Percentiles rank a stretch among this genome's conserved stretches.
Conservation (phyloP, 2,888 invertebrate genomes). For the Leptothorax acervorum region DNA sequence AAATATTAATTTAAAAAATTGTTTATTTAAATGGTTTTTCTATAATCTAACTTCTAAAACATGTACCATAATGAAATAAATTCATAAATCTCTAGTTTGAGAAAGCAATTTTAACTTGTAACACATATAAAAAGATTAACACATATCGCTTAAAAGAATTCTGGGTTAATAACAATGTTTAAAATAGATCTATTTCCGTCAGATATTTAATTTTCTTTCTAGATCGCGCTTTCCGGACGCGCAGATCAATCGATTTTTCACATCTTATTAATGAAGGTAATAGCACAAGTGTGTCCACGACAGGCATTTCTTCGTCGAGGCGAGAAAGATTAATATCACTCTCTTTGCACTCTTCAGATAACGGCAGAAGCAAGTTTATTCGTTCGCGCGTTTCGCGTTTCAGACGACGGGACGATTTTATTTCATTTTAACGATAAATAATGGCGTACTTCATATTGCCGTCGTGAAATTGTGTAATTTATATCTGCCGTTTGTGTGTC, state of each 20-base stretch:
- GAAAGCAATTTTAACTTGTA: not conserved
- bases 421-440: conserved; percentile 38
- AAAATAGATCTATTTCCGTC: not conserved
- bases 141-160: not conserved
- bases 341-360: not conserved
- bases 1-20: not conserved
- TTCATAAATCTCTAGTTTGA: not conserved
- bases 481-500: conserved; percentile 14
- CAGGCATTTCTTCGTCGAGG: conserved; percentile 26
- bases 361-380: conserved; percentile 24
- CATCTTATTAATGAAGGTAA: conserved; percentile 6
- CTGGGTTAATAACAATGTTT: not conserved
- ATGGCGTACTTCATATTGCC: conserved; percentile 15
- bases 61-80: not conserved
- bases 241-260: conserved; percentile 12
- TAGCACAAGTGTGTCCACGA: conserved; percentile 24
- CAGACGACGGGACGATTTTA: conserved; percentile 26
- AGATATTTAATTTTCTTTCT: not conserved
- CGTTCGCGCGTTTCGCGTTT: conserved; percentile 18
- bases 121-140: not conserved
- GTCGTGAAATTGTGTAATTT: conserved; percentile 28
- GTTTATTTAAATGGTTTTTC: not conserved
- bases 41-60: not conserved
- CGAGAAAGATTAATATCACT: conserved; percentile 35
- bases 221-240: not conserved